phyloP scores from a whole-genome alignment of 2,888 invertebrate genomes.

The Lepidonotus clava region DNA sequence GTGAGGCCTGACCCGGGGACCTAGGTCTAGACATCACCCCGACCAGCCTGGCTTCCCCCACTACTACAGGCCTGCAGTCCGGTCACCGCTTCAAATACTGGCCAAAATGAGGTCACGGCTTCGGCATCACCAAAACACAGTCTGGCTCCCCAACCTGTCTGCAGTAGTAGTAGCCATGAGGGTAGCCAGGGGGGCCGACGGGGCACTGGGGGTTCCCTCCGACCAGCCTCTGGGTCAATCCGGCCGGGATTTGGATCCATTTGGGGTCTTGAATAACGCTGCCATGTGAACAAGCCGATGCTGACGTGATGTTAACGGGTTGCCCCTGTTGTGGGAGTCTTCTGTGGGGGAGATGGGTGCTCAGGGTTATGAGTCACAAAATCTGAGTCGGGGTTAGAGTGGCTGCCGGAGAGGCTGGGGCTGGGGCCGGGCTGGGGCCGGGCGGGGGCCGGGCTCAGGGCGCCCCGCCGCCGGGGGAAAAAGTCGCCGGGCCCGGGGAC shows the following conservation, averaged over 20 bases:
- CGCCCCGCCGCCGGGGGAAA: neutral
- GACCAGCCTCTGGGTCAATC: too few species aligned
- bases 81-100: slow-evolving; percentile 31
- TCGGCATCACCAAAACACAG: slow-evolving; percentile 37
- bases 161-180: too few species aligned
- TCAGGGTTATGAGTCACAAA: slow-evolving; percentile 30
- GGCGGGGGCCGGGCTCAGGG: neutral
- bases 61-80: neutral
- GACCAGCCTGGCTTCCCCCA: neutral
- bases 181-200: too few species aligned
- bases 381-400: slow-evolving; percentile 19
- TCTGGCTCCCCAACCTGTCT: neutral
- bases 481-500: neutral
- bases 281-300: too few species aligned
- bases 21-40: too few species aligned
- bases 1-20: too few species aligned
- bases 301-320: too few species aligned
- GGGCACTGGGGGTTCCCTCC: too few species aligned
- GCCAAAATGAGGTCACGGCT: slow-evolving; percentile 51
- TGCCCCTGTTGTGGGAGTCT: too few species aligned
- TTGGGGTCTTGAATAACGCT: too few species aligned
- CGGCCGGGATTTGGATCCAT: too few species aligned
- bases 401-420: neutral
- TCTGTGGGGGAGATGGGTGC: neutral
- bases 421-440: neutral